Conservation (phyloP, 1,140 invertebrate species). For the Solenopsis invicta region DNA sequence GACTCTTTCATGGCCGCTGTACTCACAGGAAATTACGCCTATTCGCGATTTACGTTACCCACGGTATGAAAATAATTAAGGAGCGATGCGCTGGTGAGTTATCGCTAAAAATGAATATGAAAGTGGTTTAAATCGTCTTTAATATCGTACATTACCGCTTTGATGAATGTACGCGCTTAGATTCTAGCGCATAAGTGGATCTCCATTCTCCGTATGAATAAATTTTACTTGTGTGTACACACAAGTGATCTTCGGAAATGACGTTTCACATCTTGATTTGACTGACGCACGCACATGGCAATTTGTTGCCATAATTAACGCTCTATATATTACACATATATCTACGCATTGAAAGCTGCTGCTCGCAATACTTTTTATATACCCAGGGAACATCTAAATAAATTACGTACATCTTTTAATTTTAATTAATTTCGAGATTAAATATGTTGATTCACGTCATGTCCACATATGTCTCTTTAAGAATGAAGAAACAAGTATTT, state of each 20-base stretch:
- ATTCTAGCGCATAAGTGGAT: slow-evolving; percentile 4
- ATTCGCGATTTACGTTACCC: slow-evolving; percentile 63
- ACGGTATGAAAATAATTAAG: slow-evolving; percentile 71
- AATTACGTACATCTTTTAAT: neutral
- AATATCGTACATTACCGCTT: slow-evolving; percentile 40
- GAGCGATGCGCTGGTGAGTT: slow-evolving; percentile 19
- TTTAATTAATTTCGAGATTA: neutral
- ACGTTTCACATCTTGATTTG: slow-evolving; percentile 36
- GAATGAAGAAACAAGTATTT: neutral
- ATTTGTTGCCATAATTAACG: slow-evolving; percentile 24
- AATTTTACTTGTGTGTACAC: slow-evolving; percentile 23
- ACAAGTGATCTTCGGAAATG: slow-evolving; percentile 46
- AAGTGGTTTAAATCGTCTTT: slow-evolving; percentile 49
- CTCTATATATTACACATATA: neutral
- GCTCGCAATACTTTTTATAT: neutral
- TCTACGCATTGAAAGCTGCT: neutral
- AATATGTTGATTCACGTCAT: neutral
- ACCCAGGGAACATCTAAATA: neutral
- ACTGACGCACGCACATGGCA: slow-evolving; percentile 14
- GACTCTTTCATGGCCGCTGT: slow-evolving; percentile 74
- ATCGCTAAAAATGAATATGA: slow-evolving; percentile 49
- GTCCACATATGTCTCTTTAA: neutral
- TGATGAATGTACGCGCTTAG: slow-evolving; percentile 40
- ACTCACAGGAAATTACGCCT: slow-evolving; percentile 77
- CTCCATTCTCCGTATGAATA: slow-evolving; percentile 7